Percentiles rank a stretch among this genome's conserved stretches.
Conservation (phyloP, 2,113 vertebrate species). For the Geococcyx californianus region DNA sequence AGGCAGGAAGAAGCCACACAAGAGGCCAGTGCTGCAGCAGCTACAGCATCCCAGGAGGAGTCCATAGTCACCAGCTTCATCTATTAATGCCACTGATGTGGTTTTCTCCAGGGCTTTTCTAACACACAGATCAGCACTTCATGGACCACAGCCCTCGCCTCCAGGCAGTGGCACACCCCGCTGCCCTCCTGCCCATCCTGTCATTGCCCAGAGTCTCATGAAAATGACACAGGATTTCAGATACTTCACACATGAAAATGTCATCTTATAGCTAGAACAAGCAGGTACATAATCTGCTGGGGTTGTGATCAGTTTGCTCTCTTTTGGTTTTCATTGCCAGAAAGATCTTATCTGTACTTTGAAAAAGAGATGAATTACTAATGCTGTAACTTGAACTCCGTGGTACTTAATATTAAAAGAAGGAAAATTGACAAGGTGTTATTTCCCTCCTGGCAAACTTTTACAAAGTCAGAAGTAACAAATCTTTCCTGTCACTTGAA, state of each 20-base stretch:
- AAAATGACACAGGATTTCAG: background rate
- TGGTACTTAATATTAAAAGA: background rate
- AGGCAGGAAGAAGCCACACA: background rate
- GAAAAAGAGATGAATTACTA: background rate
- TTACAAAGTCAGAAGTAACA: background rate
- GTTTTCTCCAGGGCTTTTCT: background rate
- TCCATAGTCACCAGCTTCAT: background rate
- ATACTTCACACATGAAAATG: background rate
- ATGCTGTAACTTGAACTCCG: background rate
- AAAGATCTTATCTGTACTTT: background rate
- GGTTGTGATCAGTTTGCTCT: background rate
- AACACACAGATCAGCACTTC: background rate
- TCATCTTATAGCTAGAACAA: background rate
- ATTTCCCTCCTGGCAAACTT: background rate
- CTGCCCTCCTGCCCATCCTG: background rate
- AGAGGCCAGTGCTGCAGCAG: fast-evolving
- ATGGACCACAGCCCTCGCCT: background rate
- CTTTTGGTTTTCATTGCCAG: background rate
- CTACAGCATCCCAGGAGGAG: background rate
- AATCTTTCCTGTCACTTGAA: background rate
- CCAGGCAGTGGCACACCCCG: background rate
- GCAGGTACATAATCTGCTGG: background rate
- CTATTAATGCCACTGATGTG: background rate
- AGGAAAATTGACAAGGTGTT: background rate
- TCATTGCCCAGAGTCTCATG: background rate